Percentiles rank a stretch among this genome's conserved stretches.
phyloP scores from a whole-genome alignment of 2,888 invertebrate species.

The Perizoma flavofasciatum region DNA sequence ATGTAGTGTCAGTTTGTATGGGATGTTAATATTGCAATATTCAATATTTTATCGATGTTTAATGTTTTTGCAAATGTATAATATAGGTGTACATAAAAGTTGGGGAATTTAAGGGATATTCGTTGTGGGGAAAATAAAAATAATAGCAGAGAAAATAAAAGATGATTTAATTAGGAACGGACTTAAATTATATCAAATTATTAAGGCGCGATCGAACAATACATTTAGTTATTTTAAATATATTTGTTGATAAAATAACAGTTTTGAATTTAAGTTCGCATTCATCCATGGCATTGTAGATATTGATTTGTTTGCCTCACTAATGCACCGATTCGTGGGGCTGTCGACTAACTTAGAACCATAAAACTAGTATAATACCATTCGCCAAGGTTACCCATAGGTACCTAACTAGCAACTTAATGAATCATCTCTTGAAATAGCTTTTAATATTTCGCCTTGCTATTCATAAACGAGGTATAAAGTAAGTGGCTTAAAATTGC shows the following conservation, averaged over 20 bases:
- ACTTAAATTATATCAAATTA: too few relatives aligned
- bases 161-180: neutral
- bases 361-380: constrained; percentile 6
- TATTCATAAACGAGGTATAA: constrained; percentile 10
- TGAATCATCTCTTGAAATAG: constrained; percentile 42
- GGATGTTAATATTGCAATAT: constrained; percentile 7
- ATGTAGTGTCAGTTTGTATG: constrained; percentile 4
- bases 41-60: constrained; percentile 17
- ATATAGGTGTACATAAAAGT: constrained; percentile 11
- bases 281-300: constrained; percentile 21
- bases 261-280: constrained; percentile 24
- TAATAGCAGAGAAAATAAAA: neutral
- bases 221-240: too few relatives aligned
- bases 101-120: neutral
- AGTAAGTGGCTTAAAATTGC: neutral
- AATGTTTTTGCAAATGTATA: constrained; percentile 20
- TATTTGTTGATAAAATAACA: neutral
- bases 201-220: too few relatives aligned
- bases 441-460: constrained; percentile 9
- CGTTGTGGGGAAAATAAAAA: neutral
- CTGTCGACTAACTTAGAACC: constrained; percentile 12
- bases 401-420: constrained; percentile 11
- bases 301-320: constrained; percentile 34
- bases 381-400: constrained; percentile 11
- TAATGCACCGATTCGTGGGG: constrained; percentile 33